These are phyloP conservation scores for Drosophila biarmipes DNA, from an alignment of 1,140 invertebrate species.

Conservation along the genomic window DNA sequence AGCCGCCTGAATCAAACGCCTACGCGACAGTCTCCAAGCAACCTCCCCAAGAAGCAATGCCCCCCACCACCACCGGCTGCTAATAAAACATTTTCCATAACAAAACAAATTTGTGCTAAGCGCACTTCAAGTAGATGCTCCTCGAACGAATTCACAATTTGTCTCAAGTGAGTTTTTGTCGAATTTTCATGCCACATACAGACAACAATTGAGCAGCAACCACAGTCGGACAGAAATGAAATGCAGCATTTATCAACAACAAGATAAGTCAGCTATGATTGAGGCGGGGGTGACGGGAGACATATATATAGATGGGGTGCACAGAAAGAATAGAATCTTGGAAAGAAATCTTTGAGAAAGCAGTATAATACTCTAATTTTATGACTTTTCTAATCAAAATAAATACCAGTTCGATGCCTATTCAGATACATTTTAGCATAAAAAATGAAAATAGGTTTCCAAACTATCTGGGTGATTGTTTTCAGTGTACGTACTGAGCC, in stretches of 20 bases:
- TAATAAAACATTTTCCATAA: constrained; percentile 53
- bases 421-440: not conserved
- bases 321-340: not conserved
- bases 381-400: too few relatives aligned
- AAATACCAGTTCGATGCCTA: not conserved
- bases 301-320: not conserved
- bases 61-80: not conserved
- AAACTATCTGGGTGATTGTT: not conserved
- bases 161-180: constrained; percentile 73
- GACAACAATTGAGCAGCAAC: constrained; percentile 47
- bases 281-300: constrained; percentile 23
- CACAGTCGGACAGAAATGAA: constrained; percentile 51
- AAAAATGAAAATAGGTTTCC: too few relatives aligned
- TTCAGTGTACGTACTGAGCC: constrained; percentile 13
- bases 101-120: constrained; percentile 70
- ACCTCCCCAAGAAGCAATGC: constrained; percentile 22
- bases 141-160: constrained; percentile 77
- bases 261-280: constrained; percentile 67
- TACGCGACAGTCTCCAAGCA: constrained; percentile 41
- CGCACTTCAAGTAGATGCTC: constrained; percentile 64
- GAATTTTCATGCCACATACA: constrained; percentile 65
- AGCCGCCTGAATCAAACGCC: constrained; percentile 64
- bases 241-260: constrained; percentile 75
- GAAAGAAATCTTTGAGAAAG: not conserved
- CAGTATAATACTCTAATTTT: too few relatives aligned